Base-by-base conservation (phyloP, 2,888 invertebrate species). In the Nomada fucata region DNA sequence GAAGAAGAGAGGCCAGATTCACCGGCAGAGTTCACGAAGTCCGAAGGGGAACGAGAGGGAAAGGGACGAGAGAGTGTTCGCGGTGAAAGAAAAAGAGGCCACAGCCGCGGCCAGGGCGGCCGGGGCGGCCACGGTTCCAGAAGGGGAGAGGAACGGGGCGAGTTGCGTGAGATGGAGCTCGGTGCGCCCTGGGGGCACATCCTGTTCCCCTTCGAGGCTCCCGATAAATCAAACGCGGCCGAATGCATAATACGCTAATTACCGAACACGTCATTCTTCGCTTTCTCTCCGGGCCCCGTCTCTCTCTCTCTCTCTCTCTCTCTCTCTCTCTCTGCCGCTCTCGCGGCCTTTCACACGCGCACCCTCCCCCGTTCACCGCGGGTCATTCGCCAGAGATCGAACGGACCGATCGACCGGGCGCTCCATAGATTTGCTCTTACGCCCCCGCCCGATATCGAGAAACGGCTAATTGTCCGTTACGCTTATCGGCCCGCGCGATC, bases 241-340 rank as follows among this genome's bases (percentile, higher is more conserved):
- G 86, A 88, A 90, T 89, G 86, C 86, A 86, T 88, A 90, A 90
- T 89, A 82, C 88, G 86, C 89, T 89, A 90, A 89, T 89, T 89
- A 88, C 83, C 85, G 82, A 89, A 88, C 88, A 84, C 87, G 83
- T 89, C 89, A 84, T 79, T 84, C 82, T 67, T 77, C 77, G 76
- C 86, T 84, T 86, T 89, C 83, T 81, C 80, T 78, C 59, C 60
- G 44, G 65, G 65, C 44, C 44, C 60, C 26, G 53, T 74, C 75
- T 74, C 53, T 42, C 26, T 42, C 67, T 52, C 26, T 42, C 67
- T 52, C 26, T 42, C 67, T 52, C 26, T 42, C 67, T 52, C 26
- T 42, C 67, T 52, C n/a, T 74, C 75, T 74, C 53, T 42, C 26
- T 42, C 67, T 52, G 13, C n/a, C 47, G 26, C 47, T 68, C 60